A percentile compares a stretch with the other conserved stretches of the same genome.
Evolutionary conservation across 2,888 invertebrate genomes (phyloP).

Genomic region (Oscheius myriophilus): DNA sequence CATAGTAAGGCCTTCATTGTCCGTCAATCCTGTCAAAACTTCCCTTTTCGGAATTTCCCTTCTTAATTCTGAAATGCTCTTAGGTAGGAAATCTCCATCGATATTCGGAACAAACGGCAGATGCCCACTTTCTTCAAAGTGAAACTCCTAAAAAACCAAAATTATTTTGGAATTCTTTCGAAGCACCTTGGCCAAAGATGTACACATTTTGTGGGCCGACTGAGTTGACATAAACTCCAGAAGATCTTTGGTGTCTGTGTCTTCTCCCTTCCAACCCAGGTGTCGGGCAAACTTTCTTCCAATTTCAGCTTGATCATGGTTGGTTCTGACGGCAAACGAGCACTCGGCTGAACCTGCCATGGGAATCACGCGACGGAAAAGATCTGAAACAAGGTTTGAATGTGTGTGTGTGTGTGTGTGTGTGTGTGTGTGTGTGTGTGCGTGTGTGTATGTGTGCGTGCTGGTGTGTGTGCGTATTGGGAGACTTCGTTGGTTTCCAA

Average conservation of each 20-base stretch:
- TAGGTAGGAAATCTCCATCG: constrained; percentile 58
- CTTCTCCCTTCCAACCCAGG: constrained; percentile 43
- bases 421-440: no score
- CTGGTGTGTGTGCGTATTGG: no score
- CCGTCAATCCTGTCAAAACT: constrained; percentile 50
- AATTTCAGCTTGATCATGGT: constrained; percentile 41
- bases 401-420: no score
- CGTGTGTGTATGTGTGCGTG: no score
- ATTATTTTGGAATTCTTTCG: no score
- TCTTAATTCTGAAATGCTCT: constrained; percentile 42
- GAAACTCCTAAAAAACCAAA: not conserved
- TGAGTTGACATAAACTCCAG: constrained; percentile 8
- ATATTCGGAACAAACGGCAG: constrained; percentile 50
- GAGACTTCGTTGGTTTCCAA: no score
- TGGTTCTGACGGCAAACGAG: constrained; percentile 45
- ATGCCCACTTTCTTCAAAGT: constrained; percentile 29
- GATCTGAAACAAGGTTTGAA: constrained; percentile 33
- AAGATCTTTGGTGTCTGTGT: not conserved
- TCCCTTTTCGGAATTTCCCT: constrained; percentile 49
- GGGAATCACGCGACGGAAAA: constrained; percentile 57
- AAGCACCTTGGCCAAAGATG: not conserved
- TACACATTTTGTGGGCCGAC: not conserved
- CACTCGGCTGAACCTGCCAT: constrained; percentile 57
- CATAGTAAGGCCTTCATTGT: constrained; percentile 55
- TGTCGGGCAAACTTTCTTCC: constrained; percentile 43